Base-by-base conservation (phyloP, 2,113 vertebrate species). In the Lophius piscatorius region DNA sequence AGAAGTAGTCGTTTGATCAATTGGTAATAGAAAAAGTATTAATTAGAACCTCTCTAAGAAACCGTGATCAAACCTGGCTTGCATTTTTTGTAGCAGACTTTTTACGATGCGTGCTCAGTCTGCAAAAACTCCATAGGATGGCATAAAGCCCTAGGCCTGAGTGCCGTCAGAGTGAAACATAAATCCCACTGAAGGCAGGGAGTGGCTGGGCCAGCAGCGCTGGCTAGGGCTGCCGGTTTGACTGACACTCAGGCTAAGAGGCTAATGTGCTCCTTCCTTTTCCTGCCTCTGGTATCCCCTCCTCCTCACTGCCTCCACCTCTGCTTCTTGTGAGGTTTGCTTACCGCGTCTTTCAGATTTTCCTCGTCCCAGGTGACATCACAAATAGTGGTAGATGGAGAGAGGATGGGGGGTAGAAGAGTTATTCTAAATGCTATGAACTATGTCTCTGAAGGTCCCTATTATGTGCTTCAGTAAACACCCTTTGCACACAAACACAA, bases 381-480 rank as follows among this genome's bases (percentile, higher is more conserved):
- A 16, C 62, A 62, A 70, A 78, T 14, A 48, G 26, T 31, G 52
- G 10, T 57, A 38, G 38, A 62, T 36, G 45, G 36, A 31, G 55
- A 54, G 50, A 58, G 22, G 50, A 50, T 45, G 28, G 50, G 13
- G 31, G 31, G 22, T 22, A 39, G 58, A 44, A 74, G 31, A 84
- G 71, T 63, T 73, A 71, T 84, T 80, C 68, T 74, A 51, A 84
- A 71, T 6, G 36, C 70, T 54, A 28, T 18, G 49, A 81, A 78
- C 67, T 47, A 55, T n/a, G n/a, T n/a, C n/a, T n/a, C n/a, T n/a
- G n/a, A 36, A 24, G 72, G 74, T 86, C 75, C 84, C 80, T 59
- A 78, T 86, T 86, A 82, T 35, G 39, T 69, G 81, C 68, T 74
- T 72, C 71, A 71, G 39, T 67, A 64, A 70, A 39, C 51, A 52